phyloP scores from a whole-genome alignment of 64 coral and sea anemone genomes.

The Stylophora pistillata region DNA sequence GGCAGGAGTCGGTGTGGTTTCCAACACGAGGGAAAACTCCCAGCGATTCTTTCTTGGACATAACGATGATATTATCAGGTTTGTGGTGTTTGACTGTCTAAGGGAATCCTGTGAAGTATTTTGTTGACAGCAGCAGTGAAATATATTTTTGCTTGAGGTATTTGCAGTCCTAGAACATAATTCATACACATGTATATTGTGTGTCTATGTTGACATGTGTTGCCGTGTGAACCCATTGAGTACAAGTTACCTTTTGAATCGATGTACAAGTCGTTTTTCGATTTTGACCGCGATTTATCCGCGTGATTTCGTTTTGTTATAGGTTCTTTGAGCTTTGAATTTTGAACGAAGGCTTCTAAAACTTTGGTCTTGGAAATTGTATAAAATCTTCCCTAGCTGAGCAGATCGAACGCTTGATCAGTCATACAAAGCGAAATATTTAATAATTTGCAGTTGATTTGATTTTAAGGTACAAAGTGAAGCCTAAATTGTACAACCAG shows the following conservation, averaged over 20 bases:
- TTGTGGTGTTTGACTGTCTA: neutral
- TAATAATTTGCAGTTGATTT: too few species aligned
- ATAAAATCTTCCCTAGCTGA: neutral
- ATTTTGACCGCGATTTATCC: neutral
- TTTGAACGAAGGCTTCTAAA: too few species aligned
- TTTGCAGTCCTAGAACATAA: neutral
- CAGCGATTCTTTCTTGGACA: slow-evolving; percentile 97
- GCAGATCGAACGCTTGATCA: too few species aligned
- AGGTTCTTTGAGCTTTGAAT: too few species aligned
- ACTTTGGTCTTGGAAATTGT: too few species aligned
- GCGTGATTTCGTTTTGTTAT: neutral
- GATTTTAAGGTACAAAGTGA: too few species aligned
- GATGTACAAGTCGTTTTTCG: neutral
- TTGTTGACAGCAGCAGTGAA: neutral
- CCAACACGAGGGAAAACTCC: slow-evolving; percentile 76
- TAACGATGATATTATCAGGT: slow-evolving; percentile 99
- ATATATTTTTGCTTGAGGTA: neutral
- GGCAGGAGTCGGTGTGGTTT: slow-evolving; percentile 97
- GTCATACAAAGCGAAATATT: too few species aligned
- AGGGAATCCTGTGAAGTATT: neutral
- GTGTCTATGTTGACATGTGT: neutral
- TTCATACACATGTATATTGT: too few species aligned
- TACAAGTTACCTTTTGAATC: neutral
- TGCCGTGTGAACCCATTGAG: neutral
- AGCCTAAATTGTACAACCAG: too few species aligned